phyloP scores from a whole-genome alignment of 30 jellyfish, hydroid and myxozoan genomes.

The Euphysa ruthae region DNA sequence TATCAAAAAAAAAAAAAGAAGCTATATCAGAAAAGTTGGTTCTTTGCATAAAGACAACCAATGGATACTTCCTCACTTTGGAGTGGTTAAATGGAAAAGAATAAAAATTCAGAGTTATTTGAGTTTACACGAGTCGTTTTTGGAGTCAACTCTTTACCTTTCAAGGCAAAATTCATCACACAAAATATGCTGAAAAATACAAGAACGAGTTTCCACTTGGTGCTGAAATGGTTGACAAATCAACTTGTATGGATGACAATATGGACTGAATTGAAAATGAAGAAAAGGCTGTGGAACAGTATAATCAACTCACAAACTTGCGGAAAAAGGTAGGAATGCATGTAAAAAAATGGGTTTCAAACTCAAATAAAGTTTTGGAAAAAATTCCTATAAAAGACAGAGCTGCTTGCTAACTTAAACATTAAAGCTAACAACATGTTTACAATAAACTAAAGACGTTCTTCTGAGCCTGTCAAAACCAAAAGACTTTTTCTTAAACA shows the following conservation, averaged over 20 bases:
- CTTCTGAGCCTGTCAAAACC: background rate
- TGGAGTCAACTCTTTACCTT: constrained; percentile 33
- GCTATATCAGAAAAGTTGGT: background rate
- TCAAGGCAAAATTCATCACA: constrained; percentile 32
- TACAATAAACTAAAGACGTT: background rate
- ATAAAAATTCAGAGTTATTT: constrained; percentile 11
- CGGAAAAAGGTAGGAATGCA: constrained; percentile 56
- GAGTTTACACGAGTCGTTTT: constrained; percentile 31
- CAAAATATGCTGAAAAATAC: constrained; percentile 26
- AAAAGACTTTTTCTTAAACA: constrained; percentile 26
- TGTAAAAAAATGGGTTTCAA: constrained; percentile 57
- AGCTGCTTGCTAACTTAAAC: constrained; percentile 14
- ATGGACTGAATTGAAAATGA: constrained; percentile 42
- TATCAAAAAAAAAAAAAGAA: background rate
- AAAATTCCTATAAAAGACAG: constrained; percentile 27
- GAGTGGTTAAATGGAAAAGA: background rate
- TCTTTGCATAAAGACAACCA: background rate
- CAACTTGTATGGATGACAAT: constrained; percentile 53
- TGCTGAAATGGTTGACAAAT: constrained; percentile 38
- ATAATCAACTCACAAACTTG: constrained; percentile 31
- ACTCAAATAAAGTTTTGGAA: constrained; percentile 13
- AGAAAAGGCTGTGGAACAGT: constrained; percentile 21
- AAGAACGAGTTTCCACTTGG: constrained; percentile 32
- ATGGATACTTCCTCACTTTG: background rate
- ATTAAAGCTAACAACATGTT: constrained; percentile 10